Conservation (phyloP, 2,888 invertebrate genomes). For the Watsonalla cultraria region DNA sequence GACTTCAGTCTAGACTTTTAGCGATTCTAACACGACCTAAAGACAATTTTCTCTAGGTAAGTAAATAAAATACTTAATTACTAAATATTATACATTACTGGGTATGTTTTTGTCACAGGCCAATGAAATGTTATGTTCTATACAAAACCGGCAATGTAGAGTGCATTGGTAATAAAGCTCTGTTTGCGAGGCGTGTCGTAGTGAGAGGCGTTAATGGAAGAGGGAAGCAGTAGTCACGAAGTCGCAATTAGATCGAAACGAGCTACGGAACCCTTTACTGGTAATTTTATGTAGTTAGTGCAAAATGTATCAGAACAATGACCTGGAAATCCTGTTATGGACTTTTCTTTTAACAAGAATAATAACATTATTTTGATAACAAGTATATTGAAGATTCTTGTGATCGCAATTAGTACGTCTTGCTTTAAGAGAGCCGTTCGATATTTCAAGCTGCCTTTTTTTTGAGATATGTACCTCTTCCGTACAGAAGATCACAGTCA, state of each 20-base stretch:
- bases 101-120: too few relatives aligned
- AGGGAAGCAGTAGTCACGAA: slow-evolving; percentile 61
- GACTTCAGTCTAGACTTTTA: slow-evolving; percentile 51
- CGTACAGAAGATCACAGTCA: too few relatives aligned
- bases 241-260: slow-evolving; percentile 65
- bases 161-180: slow-evolving; percentile 5
- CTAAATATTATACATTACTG: slow-evolving; percentile 19
- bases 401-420: too few relatives aligned
- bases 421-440: too few relatives aligned
- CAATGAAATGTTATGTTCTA: background rate
- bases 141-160: slow-evolving; percentile 22
- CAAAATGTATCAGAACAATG: slow-evolving; percentile 47
- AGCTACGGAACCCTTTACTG: slow-evolving; percentile 60
- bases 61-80: background rate
- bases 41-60: slow-evolving; percentile 13
- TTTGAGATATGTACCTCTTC: too few relatives aligned
- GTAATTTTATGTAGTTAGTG: slow-evolving; percentile 68
- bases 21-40: slow-evolving; percentile 36
- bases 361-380: too few relatives aligned
- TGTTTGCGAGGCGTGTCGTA: slow-evolving; percentile 16
- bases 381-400: too few relatives aligned
- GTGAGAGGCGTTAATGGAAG: slow-evolving; percentile 58
- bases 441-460: too few relatives aligned
- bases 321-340: slow-evolving; percentile 16
- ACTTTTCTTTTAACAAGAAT: background rate